phyloP scores from a whole-genome alignment of 2,797 vertebrate genomes.

The Sitta carolinensis region DNA sequence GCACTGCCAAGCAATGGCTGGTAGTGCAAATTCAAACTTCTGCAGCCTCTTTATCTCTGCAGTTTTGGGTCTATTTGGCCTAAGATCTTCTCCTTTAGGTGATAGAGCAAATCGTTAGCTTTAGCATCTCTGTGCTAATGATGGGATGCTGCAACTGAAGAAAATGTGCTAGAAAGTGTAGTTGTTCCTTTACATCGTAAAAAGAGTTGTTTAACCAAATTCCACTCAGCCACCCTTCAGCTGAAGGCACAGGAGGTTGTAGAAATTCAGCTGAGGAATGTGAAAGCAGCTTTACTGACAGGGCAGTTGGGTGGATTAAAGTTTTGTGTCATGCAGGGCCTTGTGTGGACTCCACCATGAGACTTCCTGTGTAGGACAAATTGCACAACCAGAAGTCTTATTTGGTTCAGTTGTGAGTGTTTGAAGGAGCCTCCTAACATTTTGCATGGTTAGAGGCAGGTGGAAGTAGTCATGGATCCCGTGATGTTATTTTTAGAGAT shows the following conservation, averaged over 20 bases:
- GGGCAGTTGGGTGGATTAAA: not conserved
- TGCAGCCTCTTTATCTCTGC: not conserved
- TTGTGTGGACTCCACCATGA: not conserved
- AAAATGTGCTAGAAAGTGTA: not conserved
- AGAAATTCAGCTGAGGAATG: not conserved
- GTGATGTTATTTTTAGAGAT: not conserved
- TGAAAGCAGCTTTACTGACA: not conserved
- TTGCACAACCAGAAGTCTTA: not conserved
- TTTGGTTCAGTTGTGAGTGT: not conserved
- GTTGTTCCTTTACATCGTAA: not conserved
- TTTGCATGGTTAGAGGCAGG: not conserved
- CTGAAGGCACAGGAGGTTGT: not conserved
- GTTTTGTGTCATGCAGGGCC: not conserved
- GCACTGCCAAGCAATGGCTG: not conserved
- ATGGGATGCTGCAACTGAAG: not conserved
- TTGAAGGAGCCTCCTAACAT: not conserved
- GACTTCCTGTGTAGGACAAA: not conserved
- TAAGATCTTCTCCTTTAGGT: not conserved
- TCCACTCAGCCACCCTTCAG: not conserved
- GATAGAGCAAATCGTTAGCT: not conserved
- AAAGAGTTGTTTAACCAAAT: not conserved
- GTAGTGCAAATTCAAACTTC: not conserved
- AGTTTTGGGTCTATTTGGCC: not conserved
- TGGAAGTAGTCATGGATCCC: not conserved
- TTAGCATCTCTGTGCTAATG: not conserved